These are phyloP conservation scores for Meloidogyne hapla DNA, from an alignment of 1,140 invertebrate species.

Conservation along the genomic window DNA sequence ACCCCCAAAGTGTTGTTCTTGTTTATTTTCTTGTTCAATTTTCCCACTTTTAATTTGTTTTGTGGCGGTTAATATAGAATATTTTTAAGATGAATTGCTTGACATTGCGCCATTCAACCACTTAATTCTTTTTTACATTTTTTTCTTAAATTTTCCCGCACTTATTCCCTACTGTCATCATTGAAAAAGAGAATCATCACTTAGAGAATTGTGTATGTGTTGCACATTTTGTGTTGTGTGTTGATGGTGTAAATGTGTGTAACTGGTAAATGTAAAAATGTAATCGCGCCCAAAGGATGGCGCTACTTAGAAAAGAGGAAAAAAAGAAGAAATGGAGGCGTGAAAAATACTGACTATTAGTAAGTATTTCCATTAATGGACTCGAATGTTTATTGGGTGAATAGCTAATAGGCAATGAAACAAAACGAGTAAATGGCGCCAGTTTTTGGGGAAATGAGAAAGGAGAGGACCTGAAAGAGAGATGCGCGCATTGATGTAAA, in stretches of 20 bases:
- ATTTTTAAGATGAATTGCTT: slow-evolving; percentile 3
- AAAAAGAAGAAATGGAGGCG: not conserved
- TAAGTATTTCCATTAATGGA: not conserved
- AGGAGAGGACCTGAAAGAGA: not conserved
- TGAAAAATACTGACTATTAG: not conserved
- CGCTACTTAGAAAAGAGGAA: not conserved
- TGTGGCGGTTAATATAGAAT: not conserved
- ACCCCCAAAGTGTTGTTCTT: not conserved
- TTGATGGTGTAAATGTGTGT: not conserved
- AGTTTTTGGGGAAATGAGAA: not conserved
- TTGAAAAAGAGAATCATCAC: not conserved
- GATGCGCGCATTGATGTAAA: not conserved
- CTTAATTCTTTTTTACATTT: too few species aligned
- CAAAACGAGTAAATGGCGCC: not conserved
- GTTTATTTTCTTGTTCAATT: not conserved
- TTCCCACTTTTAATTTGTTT: slow-evolving; percentile 4
- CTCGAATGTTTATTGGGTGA: slow-evolving; percentile 1
- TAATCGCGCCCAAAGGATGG: not conserved
- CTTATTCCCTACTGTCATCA: not conserved
- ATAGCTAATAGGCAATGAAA: not conserved
- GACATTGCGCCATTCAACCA: not conserved
- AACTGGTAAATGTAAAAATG: slow-evolving; percentile 6
- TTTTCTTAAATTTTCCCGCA: not conserved
- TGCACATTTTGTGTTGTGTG: not conserved
- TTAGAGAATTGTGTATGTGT: not conserved